Percentiles rank a stretch among this genome's conserved stretches.
Conservation (phyloP, 2,888 invertebrate genomes). For the Plebejus argus region DNA sequence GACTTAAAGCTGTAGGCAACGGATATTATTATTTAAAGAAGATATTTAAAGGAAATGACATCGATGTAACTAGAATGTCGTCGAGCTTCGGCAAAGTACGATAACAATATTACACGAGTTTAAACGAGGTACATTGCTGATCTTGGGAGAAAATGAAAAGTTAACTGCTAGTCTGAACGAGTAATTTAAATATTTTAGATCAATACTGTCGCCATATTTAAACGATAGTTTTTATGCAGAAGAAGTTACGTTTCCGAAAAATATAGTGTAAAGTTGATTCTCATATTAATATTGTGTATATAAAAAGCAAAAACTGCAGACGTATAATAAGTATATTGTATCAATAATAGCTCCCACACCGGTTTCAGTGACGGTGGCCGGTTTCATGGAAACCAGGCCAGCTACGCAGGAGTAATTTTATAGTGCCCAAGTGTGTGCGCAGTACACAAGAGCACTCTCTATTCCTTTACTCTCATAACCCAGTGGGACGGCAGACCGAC, state of each 20-base stretch:
- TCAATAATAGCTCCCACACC: too few species aligned
- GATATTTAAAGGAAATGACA: constrained; percentile 31
- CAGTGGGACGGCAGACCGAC: too few species aligned
- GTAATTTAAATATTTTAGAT: constrained; percentile 30
- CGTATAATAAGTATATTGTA: too few species aligned
- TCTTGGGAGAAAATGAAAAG: constrained; percentile 31
- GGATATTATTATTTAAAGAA: constrained; percentile 31
- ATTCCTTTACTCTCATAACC: too few species aligned
- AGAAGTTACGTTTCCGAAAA: background rate
- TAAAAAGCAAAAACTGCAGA: too few species aligned
- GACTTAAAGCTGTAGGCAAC: constrained; percentile 22
- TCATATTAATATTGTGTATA: background rate
- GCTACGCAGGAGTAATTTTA: too few species aligned
- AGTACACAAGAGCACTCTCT: too few species aligned
- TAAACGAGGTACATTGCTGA: constrained; percentile 31
- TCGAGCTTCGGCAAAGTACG: constrained; percentile 13
- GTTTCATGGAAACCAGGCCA: too few species aligned
- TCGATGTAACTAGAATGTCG: constrained; percentile 31
- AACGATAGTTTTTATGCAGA: background rate
- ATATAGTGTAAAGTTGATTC: background rate
- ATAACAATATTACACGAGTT: constrained; percentile 30
- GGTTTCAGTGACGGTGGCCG: too few species aligned
- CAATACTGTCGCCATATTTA: background rate
- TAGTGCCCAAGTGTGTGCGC: too few species aligned
- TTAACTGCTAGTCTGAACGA: constrained; percentile 31